Base-by-base conservation (phyloP, 2,113 vertebrate species). In the Cinclus cinclus region DNA sequence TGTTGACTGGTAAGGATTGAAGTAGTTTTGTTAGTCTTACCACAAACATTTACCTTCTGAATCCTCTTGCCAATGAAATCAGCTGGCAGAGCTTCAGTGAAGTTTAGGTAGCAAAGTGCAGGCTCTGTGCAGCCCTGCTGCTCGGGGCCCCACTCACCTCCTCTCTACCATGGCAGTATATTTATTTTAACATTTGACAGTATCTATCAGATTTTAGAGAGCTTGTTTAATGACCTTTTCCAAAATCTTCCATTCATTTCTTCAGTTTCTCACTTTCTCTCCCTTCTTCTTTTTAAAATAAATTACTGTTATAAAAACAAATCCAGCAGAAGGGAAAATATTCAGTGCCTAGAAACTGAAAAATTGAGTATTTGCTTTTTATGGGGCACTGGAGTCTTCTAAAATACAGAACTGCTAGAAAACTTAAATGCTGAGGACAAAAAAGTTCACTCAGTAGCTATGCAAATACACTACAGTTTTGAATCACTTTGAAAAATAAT, bases 231-330 rank as follows among this genome's bases (percentile, higher is more conserved):
- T 87, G 42, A 85, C 86, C 90, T 80, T 93, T 96, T 80, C 91
- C 86, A 91, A 96, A 96, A 82, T 94, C 94, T 82, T 95, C 90
- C 84, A 96, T 97, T 97, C 92, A 91, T 94, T 97, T 96, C 88
- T 95, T 78, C 13, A 92, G 83, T 87, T 97, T 98, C 98, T 97
- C 96, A 95, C 95, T 68, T 92, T 96, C 73, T 97, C 95, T 97
- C 97, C 76, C 86, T 95, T 97, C 94, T 97, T 97, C 97, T 94
- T 97, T 92, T 97, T 96, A 96, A 97, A 97, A 99, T 98, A 98
- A 99, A 99, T 98, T 98, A 98, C 92, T 41, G 94, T 92, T 97
- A 96, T 97, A 98, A 98, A 98, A 98, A 98, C 98, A 98, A 98
- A 98, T 98, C 90, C 96, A 98, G 97, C 95, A 98, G 96, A 98